Evolutionary conservation across 2,113 vertebrate species (phyloP), one percentile per base, ranked within the genome.

Genomic region (Oreotrochilus melanogaster): DNA sequence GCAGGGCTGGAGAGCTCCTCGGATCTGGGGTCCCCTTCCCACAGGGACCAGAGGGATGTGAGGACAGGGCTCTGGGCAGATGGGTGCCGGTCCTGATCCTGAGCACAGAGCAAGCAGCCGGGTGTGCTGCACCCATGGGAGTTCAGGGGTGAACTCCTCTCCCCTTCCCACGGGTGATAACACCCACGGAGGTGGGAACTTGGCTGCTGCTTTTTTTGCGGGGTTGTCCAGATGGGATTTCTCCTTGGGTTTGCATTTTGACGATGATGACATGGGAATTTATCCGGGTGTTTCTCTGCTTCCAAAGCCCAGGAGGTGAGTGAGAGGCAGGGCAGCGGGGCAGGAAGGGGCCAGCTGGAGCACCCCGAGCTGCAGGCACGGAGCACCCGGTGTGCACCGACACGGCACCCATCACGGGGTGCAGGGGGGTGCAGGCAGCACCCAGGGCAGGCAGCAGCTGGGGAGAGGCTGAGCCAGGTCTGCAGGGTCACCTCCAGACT

Each of bases 151-250:
- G 91, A 93, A 18, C 64, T 45, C 14, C 6, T 42, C 89, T 86
- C 56, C 73, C 51, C 0, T 53, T 25, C 23, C 91, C 70, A 42
- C 67, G 94, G 65, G 94, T 5, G 22, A 51, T 88, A n/a, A 47
- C 94, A 92, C 93, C 91, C 35, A 28, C 37, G 1, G 35, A 93
- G 91, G 82, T 94, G 96, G 61, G 66, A 94, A 95, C 82, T 3
- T 3, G 47, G 86, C 91, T 83, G 92, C 95, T 28, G 82, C 91
- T 94, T 93, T 94, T 93, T 93, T 95, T 57, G 10, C 91, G 74
- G 74, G 78, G 37, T 66, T 12, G 78, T 37, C 86, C 94, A 96
- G 96, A 95, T 95, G 96, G 96, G 93, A 69, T 82, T 48, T 50
- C 78, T 96, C 81, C 78, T 58, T 79, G 33, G 2, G 8, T 66